A percentile compares a stretch with the other conserved stretches of the same genome.
phyloP scores from a whole-genome alignment of 2,888 invertebrate genomes.

The Clusia tigrina region DNA sequence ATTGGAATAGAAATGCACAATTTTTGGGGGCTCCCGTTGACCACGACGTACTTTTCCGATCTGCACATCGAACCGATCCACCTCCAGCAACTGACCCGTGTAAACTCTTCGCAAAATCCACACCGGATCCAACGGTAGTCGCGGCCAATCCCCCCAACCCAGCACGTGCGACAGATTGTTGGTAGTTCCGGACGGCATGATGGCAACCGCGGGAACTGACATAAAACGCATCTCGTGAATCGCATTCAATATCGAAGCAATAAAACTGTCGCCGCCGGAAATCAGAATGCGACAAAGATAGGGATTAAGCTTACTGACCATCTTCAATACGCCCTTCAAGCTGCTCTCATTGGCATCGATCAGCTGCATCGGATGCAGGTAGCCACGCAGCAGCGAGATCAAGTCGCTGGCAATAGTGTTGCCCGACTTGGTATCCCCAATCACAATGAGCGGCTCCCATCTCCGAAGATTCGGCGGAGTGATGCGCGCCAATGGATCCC shows the following conservation, averaged over 20 bases:
- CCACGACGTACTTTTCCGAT: constrained; percentile 58
- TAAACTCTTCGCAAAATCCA: constrained; percentile 56
- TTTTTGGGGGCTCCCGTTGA: constrained; percentile 57
- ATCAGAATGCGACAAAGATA: constrained; percentile 73
- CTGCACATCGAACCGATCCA: constrained; percentile 64
- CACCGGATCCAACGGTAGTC: constrained; percentile 73
- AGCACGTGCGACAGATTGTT: constrained; percentile 92
- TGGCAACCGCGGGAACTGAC: constrained; percentile 79
- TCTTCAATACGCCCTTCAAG: constrained; percentile 82
- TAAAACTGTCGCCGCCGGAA: constrained; percentile 94
- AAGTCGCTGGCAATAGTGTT: constrained; percentile 85
- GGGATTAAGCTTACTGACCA: constrained; percentile 69
- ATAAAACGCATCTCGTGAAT: constrained; percentile 71
- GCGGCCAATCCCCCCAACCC: constrained; percentile 86
- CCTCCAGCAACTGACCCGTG: constrained; percentile 56
- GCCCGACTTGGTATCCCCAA: constrained; percentile 83
- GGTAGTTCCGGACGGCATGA: constrained; percentile 92
- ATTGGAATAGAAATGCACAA: constrained; percentile 81
- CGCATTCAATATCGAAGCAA: constrained; percentile 88
- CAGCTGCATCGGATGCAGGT: constrained; percentile 90
- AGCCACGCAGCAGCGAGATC: constrained; percentile 80
- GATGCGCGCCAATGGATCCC: constrained; percentile 69
- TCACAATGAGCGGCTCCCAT: constrained; percentile 90
- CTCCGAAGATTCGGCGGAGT: constrained; percentile 72
- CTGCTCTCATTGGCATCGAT: constrained; percentile 78